phyloP scores from a whole-genome alignment of 2,113 vertebrate genomes.

The Grammomys surdaster region DNA sequence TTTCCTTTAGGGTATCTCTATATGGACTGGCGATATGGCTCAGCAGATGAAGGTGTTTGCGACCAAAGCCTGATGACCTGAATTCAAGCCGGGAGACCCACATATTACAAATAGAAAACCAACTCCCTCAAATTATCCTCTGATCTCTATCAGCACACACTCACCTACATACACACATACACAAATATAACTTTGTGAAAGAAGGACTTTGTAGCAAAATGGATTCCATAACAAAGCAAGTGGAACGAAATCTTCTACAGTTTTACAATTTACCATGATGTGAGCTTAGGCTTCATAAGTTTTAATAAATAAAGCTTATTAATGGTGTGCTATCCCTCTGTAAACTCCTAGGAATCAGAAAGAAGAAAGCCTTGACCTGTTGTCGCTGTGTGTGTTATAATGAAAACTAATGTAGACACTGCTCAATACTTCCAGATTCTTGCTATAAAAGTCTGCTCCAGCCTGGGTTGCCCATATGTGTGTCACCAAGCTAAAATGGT shows the following conservation, averaged over 20 bases:
- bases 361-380: background rate
- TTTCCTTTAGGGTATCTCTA: background rate
- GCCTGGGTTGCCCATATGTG: background rate
- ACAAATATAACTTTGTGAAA: background rate
- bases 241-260: background rate
- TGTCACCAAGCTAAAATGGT: background rate
- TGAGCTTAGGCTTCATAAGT: background rate
- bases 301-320: background rate
- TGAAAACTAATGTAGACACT: background rate
- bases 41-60: background rate
- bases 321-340: background rate
- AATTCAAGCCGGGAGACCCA: background rate
- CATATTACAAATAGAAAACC: background rate
- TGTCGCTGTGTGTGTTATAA: background rate
- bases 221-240: background rate
- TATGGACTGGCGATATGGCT: background rate
- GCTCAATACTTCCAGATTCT: background rate
- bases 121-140: background rate
- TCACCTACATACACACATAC: background rate
- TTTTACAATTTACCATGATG: slow-evolving; percentile 2
- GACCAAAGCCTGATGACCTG: too few species aligned
- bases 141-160: background rate
- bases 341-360: background rate
- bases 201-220: background rate
- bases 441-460: background rate